These are phyloP conservation scores for Cladorhizidae sp. DNA, from an alignment of 37 sponge, comb jelly and placozoan species.

Conservation along the genomic window DNA sequence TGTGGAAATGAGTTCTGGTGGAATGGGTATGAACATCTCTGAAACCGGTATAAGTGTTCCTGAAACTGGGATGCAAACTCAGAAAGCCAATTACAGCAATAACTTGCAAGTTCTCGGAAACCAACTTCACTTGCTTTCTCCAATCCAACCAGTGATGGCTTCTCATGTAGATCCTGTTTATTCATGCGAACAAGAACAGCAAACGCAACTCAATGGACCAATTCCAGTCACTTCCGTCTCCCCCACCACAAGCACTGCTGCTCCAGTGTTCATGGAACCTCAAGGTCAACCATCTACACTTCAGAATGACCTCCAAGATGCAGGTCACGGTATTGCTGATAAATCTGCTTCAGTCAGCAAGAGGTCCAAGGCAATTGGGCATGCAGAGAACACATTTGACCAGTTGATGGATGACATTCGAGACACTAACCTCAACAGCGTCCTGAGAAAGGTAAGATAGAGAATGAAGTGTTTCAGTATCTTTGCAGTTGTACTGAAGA, in stretches of 20 bases:
- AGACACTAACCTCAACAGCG: constrained; percentile 33
- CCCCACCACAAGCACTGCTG: too few relatives aligned
- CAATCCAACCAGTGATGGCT: too few relatives aligned
- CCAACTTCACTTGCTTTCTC: too few relatives aligned
- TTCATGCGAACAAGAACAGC: too few relatives aligned
- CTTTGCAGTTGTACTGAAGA: too few relatives aligned
- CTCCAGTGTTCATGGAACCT: not conserved
- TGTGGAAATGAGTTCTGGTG: too few relatives aligned
- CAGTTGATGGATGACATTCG: constrained; percentile 47
- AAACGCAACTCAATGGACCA: too few relatives aligned
- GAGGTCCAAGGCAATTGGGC: constrained; percentile 20
- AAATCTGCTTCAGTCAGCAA: not conserved
- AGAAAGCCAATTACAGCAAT: not conserved
- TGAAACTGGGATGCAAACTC: not conserved
- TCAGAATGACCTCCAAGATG: not conserved
- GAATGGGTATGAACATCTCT: not conserved
- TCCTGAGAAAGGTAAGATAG: constrained; percentile 49
- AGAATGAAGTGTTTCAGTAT: too few relatives aligned
- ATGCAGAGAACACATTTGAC: constrained; percentile 38
- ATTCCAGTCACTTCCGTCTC: too few relatives aligned
- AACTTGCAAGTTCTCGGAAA: not conserved
- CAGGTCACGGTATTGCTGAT: not conserved
- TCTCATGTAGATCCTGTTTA: too few relatives aligned
- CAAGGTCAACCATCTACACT: not conserved
- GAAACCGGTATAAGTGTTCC: not conserved